Evolutionary conservation across 2,797 vertebrate genomes (phyloP), one percentile per base, ranked within the genome.

Genomic region (Sphenopsis melanotis): DNA sequence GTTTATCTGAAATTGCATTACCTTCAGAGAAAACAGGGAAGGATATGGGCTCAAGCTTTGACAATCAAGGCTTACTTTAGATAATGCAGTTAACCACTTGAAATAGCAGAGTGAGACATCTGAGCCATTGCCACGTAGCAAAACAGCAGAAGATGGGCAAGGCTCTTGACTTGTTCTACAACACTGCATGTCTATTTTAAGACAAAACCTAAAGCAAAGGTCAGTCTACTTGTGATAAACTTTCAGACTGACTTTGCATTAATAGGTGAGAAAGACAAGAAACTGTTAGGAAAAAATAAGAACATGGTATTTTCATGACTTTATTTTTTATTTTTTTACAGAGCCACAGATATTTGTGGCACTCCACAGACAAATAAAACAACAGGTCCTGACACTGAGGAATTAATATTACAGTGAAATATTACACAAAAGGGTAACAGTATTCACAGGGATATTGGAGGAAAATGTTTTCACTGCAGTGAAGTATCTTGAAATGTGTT

Each of bases 1-100:
- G 9, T 71, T 96, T 96, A 90, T 78, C 74, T 91, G 72, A 85
- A 96, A 96, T 95, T 90, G 63, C 85, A 93, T 97, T 96, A 90
- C 63, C 80, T 96, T 94, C 89, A 77, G 64, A 92, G 89, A 74
- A 89, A 94, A 76, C 22, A 71, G 70, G 37, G 74, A 83, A 81
- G 87, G 93, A 92, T 74, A 95, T 44, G 63, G 77, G 68, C 82
- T 92, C 44, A 88, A 77, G 89, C 87, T 94, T 77, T 86, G 65
- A 77, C 87, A 91, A 76, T 97, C 87, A 88, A 79, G 83, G 63
- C 87, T 94, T 90, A 59, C 92, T 96, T 95, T 86, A 94, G 93
- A 74, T 95, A 95, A 96, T 92, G 87, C 29, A 87, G 61, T 94
- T 94, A 93, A 89, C 70, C 65, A 94, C 87, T 94, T 94, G 89